phyloP scores from a whole-genome alignment of 1,140 invertebrate genomes.

The Magallana angulata region DNA sequence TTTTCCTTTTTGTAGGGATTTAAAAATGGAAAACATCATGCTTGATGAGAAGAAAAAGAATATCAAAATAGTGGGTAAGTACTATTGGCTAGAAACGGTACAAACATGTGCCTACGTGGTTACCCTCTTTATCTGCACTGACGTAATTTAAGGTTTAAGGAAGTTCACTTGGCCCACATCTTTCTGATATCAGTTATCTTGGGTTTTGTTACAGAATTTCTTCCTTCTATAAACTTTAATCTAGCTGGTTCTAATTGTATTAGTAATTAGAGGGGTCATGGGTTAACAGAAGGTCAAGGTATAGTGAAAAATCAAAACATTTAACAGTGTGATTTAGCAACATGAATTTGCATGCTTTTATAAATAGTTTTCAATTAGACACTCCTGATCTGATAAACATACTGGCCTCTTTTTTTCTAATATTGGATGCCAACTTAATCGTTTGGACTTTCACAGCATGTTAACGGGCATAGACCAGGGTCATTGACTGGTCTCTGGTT shows the following conservation, averaged over 20 bases:
- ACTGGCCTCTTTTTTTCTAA: background rate
- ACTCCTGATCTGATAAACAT: background rate
- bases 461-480: background rate
- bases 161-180: slow-evolving; percentile 16
- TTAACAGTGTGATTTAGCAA: too few relatives aligned
- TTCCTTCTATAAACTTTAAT: slow-evolving; percentile 16
- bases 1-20: slow-evolving; percentile 82
- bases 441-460: slow-evolving; percentile 25
- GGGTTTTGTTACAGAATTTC: background rate
- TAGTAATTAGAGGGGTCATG: background rate
- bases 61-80: slow-evolving; percentile 86
- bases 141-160: slow-evolving; percentile 33
- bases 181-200: slow-evolving; percentile 10
- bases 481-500: slow-evolving; percentile 7
- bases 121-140: slow-evolving; percentile 12
- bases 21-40: slow-evolving; percentile 90
- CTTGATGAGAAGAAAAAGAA: slow-evolving; percentile 83
- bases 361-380: background rate
- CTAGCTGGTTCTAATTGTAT: background rate
- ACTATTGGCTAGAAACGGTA: background rate
- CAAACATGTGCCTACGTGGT: background rate
- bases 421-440: slow-evolving; percentile 7
- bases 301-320: background rate
- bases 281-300: slow-evolving; percentile 4
- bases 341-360: too few relatives aligned